Percentiles rank a stretch among this genome's conserved stretches.
These are phyloP conservation scores for Petrocephalus microphthalmus DNA, from an alignment of 2,113 vertebrate genomes.

Conservation along the genomic window DNA sequence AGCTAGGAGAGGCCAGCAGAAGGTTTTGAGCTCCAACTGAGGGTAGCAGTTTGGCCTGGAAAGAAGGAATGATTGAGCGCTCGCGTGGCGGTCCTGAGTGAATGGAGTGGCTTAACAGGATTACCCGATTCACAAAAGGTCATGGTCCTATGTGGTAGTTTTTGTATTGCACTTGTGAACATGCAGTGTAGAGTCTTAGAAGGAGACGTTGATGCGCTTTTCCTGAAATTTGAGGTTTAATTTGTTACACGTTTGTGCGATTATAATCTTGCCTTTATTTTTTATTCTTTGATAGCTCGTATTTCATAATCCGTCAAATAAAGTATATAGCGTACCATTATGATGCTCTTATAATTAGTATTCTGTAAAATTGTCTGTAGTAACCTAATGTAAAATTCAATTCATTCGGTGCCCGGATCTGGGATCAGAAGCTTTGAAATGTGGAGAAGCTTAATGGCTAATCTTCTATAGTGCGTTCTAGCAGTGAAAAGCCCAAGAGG, in stretches of 20 bases:
- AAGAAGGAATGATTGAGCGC: neutral
- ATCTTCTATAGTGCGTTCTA: neutral
- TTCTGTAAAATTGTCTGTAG: neutral
- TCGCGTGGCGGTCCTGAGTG: conserved; percentile 18
- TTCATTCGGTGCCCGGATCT: neutral
- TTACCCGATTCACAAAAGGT: conserved; percentile 33
- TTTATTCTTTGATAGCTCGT: neutral
- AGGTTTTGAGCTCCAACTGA: neutral
- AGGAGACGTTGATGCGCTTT: neutral
- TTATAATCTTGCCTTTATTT: neutral
- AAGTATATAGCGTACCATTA: neutral
- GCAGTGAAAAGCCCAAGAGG: neutral
- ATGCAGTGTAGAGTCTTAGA: neutral
- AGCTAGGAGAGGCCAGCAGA: neutral
- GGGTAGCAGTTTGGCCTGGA: neutral
- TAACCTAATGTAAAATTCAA: neutral
- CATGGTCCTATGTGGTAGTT: conserved; percentile 22
- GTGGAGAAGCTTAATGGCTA: neutral
- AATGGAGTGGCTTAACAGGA: conserved; percentile 29
- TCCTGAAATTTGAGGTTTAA: conserved; percentile 16
- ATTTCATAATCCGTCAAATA: neutral
- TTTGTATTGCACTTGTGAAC: conserved; percentile 19
- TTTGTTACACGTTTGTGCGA: conserved; percentile 1
- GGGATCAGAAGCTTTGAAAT: neutral
- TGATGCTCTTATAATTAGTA: neutral